These are phyloP conservation scores for Myotis myotis DNA, from an alignment of 2,797 vertebrate genomes.

Conservation along the genomic window DNA sequence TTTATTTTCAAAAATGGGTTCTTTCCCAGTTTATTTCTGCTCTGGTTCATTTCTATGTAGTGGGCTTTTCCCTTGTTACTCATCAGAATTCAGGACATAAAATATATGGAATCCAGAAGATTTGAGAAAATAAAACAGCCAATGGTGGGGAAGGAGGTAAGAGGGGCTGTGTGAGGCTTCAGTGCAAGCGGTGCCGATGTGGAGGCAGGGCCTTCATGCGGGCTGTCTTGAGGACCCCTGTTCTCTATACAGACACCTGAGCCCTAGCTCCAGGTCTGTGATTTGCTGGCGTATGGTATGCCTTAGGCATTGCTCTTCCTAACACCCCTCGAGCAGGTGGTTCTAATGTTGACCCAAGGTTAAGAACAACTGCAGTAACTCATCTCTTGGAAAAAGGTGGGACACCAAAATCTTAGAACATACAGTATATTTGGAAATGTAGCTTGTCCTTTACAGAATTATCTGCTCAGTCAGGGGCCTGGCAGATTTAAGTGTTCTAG, in stretches of 20 bases:
- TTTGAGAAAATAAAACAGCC: conserved; percentile 4
- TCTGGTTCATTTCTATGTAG: conserved; percentile 4
- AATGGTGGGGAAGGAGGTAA: background rate
- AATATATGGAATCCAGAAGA: background rate
- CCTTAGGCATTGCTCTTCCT: background rate
- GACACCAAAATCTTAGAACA: background rate
- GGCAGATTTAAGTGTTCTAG: background rate
- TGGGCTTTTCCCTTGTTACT: background rate
- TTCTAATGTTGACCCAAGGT: background rate
- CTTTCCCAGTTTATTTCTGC: conserved; percentile 37
- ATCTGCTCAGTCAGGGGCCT: background rate
- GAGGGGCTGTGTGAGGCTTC: background rate
- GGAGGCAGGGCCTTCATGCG: background rate
- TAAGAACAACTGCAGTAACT: background rate
- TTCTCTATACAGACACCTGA: background rate
- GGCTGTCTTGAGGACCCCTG: background rate
- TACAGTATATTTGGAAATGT: background rate
- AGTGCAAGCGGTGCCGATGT: background rate
- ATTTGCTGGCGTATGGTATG: background rate
- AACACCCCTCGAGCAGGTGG: background rate
- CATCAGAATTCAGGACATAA: background rate
- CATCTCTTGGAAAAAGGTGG: background rate
- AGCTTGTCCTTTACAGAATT: background rate
- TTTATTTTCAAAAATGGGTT: conserved; percentile 19
- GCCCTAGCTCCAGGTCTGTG: background rate